phyloP scores from a whole-genome alignment of 1,140 invertebrate genomes.

The Ceratina japonica region DNA sequence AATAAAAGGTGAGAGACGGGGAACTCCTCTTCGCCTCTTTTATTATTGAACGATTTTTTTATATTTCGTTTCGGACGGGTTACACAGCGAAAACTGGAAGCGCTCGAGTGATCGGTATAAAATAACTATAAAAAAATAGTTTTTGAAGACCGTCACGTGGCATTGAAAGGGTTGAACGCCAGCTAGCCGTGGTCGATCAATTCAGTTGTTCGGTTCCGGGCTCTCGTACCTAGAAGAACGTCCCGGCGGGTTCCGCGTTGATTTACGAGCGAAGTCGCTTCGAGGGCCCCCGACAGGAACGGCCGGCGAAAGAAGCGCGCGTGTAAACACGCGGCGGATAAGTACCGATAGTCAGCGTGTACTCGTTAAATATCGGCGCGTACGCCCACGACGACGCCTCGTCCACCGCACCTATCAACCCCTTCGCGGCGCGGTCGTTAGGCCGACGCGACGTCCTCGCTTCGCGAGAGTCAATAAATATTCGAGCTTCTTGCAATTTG shows the following conservation, averaged over 20 bases:
- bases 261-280: conserved; percentile 57
- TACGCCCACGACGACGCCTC: conserved; percentile 39
- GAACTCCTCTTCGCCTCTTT: not conserved
- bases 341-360: conserved; percentile 58
- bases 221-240: conserved; percentile 41
- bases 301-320: conserved; percentile 52
- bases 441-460: not conserved
- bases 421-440: too few relatives aligned
- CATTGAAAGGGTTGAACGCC: not conserved
- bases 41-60: too few relatives aligned
- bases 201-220: not conserved
- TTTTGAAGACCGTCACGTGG: too few relatives aligned
- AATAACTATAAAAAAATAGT: too few relatives aligned
- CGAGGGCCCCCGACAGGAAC: conserved; percentile 53
- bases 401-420: conserved; percentile 36
- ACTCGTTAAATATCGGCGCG: conserved; percentile 61
- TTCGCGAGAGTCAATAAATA: too few relatives aligned
- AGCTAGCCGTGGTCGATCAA: not conserved
- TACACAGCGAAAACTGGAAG: too few relatives aligned
- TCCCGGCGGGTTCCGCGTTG: conserved; percentile 49
- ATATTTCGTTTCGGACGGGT: too few relatives aligned
- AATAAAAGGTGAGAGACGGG: not conserved
- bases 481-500: too few relatives aligned
- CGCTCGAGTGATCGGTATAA: too few relatives aligned
- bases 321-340: conserved; percentile 58